Conservation (phyloP, 1,140 invertebrate species). For the Tenebrio molitor region DNA sequence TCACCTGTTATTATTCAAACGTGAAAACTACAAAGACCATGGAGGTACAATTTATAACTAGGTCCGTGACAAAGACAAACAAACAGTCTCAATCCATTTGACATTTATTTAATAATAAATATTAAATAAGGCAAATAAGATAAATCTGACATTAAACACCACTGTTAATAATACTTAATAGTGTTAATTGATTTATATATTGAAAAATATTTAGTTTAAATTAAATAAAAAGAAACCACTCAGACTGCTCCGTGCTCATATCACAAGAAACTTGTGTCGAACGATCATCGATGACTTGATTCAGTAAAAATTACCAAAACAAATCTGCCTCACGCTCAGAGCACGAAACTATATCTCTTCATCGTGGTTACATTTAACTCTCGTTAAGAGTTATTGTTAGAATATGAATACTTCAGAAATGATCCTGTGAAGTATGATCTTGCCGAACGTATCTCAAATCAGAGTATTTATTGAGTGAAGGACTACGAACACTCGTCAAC, state of each 20-base stretch:
- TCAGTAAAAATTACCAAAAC: slow-evolving; percentile 40
- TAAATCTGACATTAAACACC: too few relatives aligned
- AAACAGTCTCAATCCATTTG: too few relatives aligned
- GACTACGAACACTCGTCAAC: not conserved
- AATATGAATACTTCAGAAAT: slow-evolving; percentile 68
- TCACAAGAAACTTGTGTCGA: slow-evolving; percentile 57
- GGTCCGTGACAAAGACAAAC: too few relatives aligned
- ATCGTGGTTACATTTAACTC: slow-evolving; percentile 67
- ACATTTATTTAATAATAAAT: too few relatives aligned
- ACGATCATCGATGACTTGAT: slow-evolving; percentile 68
- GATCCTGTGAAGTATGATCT: slow-evolving; percentile 71
- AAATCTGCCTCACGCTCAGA: slow-evolving; percentile 68
- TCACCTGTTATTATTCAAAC: too few relatives aligned
- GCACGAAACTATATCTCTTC: slow-evolving; percentile 64
- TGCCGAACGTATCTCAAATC: slow-evolving; percentile 34
- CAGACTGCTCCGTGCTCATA: slow-evolving; percentile 65
- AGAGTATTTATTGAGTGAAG: not conserved
- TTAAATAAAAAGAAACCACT: slow-evolving; percentile 61
- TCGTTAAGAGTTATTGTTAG: slow-evolving; percentile 60
- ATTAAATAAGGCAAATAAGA: too few relatives aligned
- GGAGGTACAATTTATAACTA: too few relatives aligned
- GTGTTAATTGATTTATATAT: too few relatives aligned
- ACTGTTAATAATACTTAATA: too few relatives aligned
- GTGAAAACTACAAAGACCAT: too few relatives aligned
- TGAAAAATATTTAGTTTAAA: too few relatives aligned